phyloP scores from a whole-genome alignment of 2,113 vertebrate species.

The Centropus bengalensis region DNA sequence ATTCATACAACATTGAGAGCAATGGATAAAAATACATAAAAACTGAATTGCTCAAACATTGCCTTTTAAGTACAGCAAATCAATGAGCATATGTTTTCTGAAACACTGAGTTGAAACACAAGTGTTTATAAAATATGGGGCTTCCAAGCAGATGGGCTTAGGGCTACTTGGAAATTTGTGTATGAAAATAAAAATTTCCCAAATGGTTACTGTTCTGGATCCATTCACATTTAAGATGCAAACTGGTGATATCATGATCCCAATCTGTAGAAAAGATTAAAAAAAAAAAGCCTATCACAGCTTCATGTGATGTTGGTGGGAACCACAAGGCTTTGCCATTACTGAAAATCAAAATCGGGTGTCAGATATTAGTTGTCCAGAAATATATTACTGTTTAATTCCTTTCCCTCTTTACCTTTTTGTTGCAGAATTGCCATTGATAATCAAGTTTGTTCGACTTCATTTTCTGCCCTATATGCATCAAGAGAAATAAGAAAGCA shows the following conservation, averaged over 20 bases:
- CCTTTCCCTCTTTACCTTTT: background rate
- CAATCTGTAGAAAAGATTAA: background rate
- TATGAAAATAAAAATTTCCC: background rate
- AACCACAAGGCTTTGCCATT: background rate
- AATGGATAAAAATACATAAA: slow-evolving; percentile 51
- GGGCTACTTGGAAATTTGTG: background rate
- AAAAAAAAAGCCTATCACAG: background rate
- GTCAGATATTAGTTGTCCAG: background rate
- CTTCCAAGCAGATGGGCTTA: background rate
- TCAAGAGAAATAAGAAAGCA: background rate
- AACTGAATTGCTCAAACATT: slow-evolving; percentile 45
- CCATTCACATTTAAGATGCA: background rate
- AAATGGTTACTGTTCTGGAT: background rate
- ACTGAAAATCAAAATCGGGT: background rate
- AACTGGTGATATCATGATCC: background rate
- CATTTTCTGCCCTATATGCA: background rate
- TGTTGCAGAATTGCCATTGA: background rate
- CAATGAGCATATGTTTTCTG: background rate
- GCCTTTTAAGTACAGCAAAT: slow-evolving; percentile 63
- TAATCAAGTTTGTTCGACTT: background rate
- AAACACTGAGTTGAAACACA: background rate
- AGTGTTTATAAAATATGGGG: slow-evolving; percentile 20
- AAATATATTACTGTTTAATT: background rate
- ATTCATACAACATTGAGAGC: slow-evolving; percentile 3
- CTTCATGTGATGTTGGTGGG: background rate